Base-by-base conservation (phyloP, 1,140 invertebrate genomes). In the Aphaenogaster floridana region DNA sequence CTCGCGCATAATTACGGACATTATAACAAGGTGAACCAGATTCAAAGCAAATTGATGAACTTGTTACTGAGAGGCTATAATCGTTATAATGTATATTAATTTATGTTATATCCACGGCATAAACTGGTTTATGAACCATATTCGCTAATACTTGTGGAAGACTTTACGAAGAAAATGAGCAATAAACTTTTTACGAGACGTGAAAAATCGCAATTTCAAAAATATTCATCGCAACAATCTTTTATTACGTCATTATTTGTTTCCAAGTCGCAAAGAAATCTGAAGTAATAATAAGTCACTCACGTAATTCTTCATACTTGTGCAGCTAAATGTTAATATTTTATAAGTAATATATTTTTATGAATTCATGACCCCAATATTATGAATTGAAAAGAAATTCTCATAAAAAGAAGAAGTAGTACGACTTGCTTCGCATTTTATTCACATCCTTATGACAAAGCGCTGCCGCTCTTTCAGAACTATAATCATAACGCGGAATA, bases 401-500 rank as follows among this genome's bases (percentile, higher is more conserved):
- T 7, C 63, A 28, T 42, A 36, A 42, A 69, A 54, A n/a, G 77
- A 39, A 66, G 7, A 39, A 79, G 17, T 39, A 68, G 45, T 13
- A 48, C 17, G 28, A 45, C 34, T 54, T 59, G 13, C 39, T 28
- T 15, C 1, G 6, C 15, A 68, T 36, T 83, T 83, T 83, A 72
- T 83, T 83, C 68, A 72, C 39, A 5, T 81, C 9, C 8, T 72
- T 57, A 81, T 39, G 52, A 72, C 66, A 83, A 83, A 83, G 79
- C 52, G 28, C 79, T 83, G 68, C n/a, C 68, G 79, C 79, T 83
- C 79, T 83, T 72, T 72, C 39, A 72, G 42, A 42, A 72, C 50
- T 72, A 83, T 59, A 81, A 83, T 83, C 79, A 59, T 83, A 83
- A 83, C 79, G 79, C 79, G 79, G 79, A 83, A 83, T 83, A 72